Conservation (phyloP, 2,888 invertebrate genomes). For the Platynereis dumerilii region DNA sequence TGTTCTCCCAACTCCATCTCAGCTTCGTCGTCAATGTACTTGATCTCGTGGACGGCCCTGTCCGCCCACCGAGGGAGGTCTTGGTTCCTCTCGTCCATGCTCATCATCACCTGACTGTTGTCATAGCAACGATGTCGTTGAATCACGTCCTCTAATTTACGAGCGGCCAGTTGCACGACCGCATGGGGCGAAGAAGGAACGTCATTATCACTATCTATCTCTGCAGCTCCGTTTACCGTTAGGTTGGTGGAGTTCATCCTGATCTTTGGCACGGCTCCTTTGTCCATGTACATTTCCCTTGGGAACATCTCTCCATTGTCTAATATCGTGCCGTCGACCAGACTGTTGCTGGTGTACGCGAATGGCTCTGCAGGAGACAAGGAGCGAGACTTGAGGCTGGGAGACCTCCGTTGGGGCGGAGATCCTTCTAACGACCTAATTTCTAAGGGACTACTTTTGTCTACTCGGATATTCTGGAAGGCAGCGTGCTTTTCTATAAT, state of each 20-base stretch:
- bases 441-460: slow-evolving; percentile 19
- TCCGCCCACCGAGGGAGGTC: slow-evolving; percentile 56
- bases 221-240: background rate
- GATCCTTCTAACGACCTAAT: slow-evolving; percentile 30
- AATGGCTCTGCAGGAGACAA: slow-evolving; percentile 47
- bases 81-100: background rate
- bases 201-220: background rate
- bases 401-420: slow-evolving; percentile 31
- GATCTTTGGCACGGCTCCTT: slow-evolving; percentile 43
- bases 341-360: slow-evolving; percentile 16
- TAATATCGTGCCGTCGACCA: slow-evolving; percentile 15
- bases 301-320: slow-evolving; percentile 10
- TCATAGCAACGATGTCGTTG: slow-evolving; percentile 15
- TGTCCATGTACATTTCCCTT: slow-evolving; percentile 37
- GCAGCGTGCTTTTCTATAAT: slow-evolving; percentile 17
- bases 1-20: slow-evolving; percentile 22
- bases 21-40: slow-evolving; percentile 72
- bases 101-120: background rate
- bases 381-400: slow-evolving; percentile 29
- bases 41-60: slow-evolving; percentile 58
- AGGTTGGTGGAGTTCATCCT: slow-evolving; percentile 11
- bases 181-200: slow-evolving; percentile 11
- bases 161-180: slow-evolving; percentile 24
- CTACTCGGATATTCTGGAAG: slow-evolving; percentile 13
- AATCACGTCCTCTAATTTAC: slow-evolving; percentile 18